Evolutionary conservation across 2,888 invertebrate genomes (phyloP).

Genomic region (Margaritifera margaritifera): DNA sequence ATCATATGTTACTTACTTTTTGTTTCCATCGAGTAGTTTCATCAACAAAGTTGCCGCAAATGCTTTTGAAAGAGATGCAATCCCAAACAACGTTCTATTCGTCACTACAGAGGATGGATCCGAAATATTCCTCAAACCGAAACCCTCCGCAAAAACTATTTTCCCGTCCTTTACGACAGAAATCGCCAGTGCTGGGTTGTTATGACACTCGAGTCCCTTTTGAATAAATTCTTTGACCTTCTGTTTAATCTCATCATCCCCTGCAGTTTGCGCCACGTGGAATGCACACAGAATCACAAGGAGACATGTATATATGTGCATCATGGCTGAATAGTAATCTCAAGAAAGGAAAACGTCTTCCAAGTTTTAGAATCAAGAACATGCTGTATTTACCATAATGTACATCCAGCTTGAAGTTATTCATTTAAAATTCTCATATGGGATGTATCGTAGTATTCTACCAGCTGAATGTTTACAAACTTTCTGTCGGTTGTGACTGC

Average conservation of each 20-base stretch:
- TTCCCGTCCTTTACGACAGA: constrained; percentile 40
- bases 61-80: constrained; percentile 48
- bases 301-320: too few species aligned
- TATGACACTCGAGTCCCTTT: constrained; percentile 22
- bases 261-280: too few species aligned
- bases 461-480: too few species aligned
- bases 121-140: constrained; percentile 27
- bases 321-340: too few species aligned
- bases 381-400: too few species aligned
- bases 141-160: constrained; percentile 33
- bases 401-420: too few species aligned
- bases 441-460: too few species aligned
- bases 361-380: too few species aligned
- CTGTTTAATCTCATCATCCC: not conserved
- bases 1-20: constrained; percentile 18
- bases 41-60: constrained; percentile 46
- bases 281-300: too few species aligned
- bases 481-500: too few species aligned
- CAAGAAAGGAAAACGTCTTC: too few species aligned
- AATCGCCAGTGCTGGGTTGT: constrained; percentile 39
- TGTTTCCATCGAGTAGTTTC: constrained; percentile 39
- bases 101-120: constrained; percentile 34
- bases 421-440: too few species aligned
- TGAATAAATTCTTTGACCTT: constrained; percentile 14
- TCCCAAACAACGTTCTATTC: constrained; percentile 45